Base-by-base conservation (phyloP, 2,797 vertebrate genomes). In the Crossoptilon crossoptilon region DNA sequence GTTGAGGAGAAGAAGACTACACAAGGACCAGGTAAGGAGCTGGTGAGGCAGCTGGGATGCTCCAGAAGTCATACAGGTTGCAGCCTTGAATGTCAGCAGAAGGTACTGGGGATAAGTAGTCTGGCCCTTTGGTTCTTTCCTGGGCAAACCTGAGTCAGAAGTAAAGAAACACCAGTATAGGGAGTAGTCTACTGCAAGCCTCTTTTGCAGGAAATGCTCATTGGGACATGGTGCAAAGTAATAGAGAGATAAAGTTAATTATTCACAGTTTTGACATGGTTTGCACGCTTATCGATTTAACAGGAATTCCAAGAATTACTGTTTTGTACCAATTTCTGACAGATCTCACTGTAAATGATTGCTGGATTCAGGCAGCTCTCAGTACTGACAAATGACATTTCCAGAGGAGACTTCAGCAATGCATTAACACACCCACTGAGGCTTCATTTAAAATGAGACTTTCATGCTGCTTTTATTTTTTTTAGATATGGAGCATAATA, bases 1-100 rank as follows among this genome's bases (percentile, higher is more conserved):
- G 98, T 99, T 94, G 99, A 99, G 97, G 99, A 99, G 97, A 99
- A 99, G 97, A 99, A 98, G 91, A 98, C 98, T 15, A 98, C 97
- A 1, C 98, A 99, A 96, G 99, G 98, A 31, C 99, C 99, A 88
- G 99, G 99, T 99, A 96, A 98, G 95, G 64, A 68, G n/a, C 2
- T 70, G 18, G 1, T 23, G 3, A 46, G 23, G 53, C 29, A 51
- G 7, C 44, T 23, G 51, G 63, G 29, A 4, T 27, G 2, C 53
- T 88, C 56, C 48, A 11, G 84, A 44, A 49, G 53, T 10, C 7
- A 0, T 4, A 17, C n/a, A 41, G 31, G 11, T 35, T 12, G 29
- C 39, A 8, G 33, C 9, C 37, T 43, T 35, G 53, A 19, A 5
- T 67, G 64, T 14, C 35, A 21, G 2, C 48, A 71, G 71, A 53